phyloP scores from a whole-genome alignment of 2,888 invertebrate genomes.

The Theretra japonica region DNA sequence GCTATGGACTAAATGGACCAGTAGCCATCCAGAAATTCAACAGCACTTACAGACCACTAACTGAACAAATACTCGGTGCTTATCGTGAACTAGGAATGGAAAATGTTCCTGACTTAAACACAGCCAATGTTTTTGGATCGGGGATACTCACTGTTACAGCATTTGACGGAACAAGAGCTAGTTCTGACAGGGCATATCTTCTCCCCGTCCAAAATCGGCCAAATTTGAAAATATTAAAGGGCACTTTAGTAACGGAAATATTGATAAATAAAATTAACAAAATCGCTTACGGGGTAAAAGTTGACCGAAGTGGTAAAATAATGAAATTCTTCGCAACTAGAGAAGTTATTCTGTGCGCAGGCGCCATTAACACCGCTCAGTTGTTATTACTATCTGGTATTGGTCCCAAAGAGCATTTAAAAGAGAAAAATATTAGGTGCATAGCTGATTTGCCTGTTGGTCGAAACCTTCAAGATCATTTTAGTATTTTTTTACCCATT shows the following conservation, averaged over 20 bases:
- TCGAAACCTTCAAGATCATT: conserved; percentile 82
- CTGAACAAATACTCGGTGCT: conserved; percentile 58
- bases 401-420: conserved; percentile 70
- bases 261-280: conserved; percentile 33
- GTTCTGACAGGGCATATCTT: conserved; percentile 85
- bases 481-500: conserved; percentile 65
- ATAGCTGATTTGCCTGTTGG: conserved; percentile 77
- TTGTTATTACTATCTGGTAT: conserved; percentile 81
- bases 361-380: conserved; percentile 78
- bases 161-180: conserved; percentile 73
- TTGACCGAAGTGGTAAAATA: conserved; percentile 30
- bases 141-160: conserved; percentile 75
- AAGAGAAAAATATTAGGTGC: conserved; percentile 61
- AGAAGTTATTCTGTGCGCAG: conserved; percentile 77
- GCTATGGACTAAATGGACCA: conserved; percentile 74
- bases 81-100: conserved; percentile 75
- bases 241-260: conserved; percentile 36
- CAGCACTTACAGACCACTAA: conserved; percentile 61
- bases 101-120: conserved; percentile 68
- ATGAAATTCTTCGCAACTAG: conserved; percentile 29
- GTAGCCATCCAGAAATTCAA: conserved; percentile 75
- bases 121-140: conserved; percentile 72
- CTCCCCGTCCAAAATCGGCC: conserved; percentile 45
- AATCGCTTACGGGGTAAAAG: conserved; percentile 39
- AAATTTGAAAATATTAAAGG: conserved; percentile 37